Evolutionary conservation across 2,888 invertebrate genomes (phyloP), one percentile per base, ranked within the genome.

Genomic region (Gymnoscelis rufifasciata): DNA sequence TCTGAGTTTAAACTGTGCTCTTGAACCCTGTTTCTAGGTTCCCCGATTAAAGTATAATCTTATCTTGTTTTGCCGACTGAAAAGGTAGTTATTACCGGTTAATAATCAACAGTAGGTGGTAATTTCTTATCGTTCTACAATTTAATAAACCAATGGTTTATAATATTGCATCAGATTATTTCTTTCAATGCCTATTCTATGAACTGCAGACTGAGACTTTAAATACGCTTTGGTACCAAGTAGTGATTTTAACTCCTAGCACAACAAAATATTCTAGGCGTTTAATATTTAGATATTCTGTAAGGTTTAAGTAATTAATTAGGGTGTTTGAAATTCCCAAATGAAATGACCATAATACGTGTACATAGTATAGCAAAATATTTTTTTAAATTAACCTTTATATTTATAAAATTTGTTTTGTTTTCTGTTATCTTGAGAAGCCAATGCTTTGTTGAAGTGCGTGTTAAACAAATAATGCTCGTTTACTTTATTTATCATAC

Each of bases 21-120:
- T 59, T 60, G 57, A 59, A 49, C 54, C 19, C 19, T 19, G 3
- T 57, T 51, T 52, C 50, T 52, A 38, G 52, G 53, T 60, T 55
- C 59, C 44, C 10, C 5, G 11, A 35, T 6, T 15, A 30, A 12
- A 10, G 30, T 6, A n/a, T 33, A 8, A 13, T 31, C 14, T 31
- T 31, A 33, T 33, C 31, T 8, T 14, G 10, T n/a, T 15, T 43
- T 28, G 10, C 33, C 30, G 12, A 14, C 44, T 33, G 31, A 14
- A 33, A 26, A 37, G 23, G 36, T 23, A 36, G 36, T 36, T 33
- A 15, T 14, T 14, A 33, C 31, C 13, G 13, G 30, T 15, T 33
- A 13, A 7, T 3, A 7, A 8, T 5, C 14, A 5, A 33, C 19
- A 19, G 2, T 19, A 19, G 19, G 19, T 19, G 19, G 35, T 15